Base-by-base conservation (phyloP, 2,888 invertebrate genomes). In the Diloba caeruleocephala region DNA sequence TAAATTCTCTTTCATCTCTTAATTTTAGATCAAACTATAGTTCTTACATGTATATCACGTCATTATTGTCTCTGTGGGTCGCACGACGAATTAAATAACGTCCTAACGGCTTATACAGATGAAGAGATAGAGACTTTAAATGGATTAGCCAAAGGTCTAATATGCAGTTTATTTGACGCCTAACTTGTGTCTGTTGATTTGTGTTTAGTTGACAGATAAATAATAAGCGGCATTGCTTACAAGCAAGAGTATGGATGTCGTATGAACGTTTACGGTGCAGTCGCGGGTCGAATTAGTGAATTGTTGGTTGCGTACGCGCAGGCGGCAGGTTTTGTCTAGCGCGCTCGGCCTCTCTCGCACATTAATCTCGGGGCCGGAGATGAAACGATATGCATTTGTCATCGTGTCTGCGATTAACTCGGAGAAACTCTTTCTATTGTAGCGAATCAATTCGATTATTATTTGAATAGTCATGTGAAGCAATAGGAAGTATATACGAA, bases 331-430 rank as follows among this genome's bases (percentile, higher is more conserved):
- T 88, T 91, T 86, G 91, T 92, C 89, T 91, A 90, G 87, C 79
- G 79, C 78, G 75, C 81, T 81, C 83, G 79, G 78, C 77, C 83
- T 79, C 87, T 83, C 83, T 84, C 81, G 85, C 81, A 76, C 90
- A 93, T 93, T 93, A 92, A 93, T 93, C 92, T 87, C 82, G 56
- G 55, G 71, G 71, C 82, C 72, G 70, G 86, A 92, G 92, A 93
- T 92, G 91, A 90, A 93, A 89, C 85, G 92, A 91, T 92, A 89
- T 84, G 82, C 88, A 93, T 93, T 92, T 92, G 88, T 93, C 92
- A 92, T 90, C 85, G 75, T 88, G 91, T 87, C 90, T 70, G 77
- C 87, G 90, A 92, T 92, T 88, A 89, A 87, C 88, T 84, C 73
- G 69, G 82, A 88, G 88, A 89, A 87, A 89, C 85, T 87, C 85